phyloP scores from a whole-genome alignment of 2,797 vertebrate genomes.

The Crax fasciolata region DNA sequence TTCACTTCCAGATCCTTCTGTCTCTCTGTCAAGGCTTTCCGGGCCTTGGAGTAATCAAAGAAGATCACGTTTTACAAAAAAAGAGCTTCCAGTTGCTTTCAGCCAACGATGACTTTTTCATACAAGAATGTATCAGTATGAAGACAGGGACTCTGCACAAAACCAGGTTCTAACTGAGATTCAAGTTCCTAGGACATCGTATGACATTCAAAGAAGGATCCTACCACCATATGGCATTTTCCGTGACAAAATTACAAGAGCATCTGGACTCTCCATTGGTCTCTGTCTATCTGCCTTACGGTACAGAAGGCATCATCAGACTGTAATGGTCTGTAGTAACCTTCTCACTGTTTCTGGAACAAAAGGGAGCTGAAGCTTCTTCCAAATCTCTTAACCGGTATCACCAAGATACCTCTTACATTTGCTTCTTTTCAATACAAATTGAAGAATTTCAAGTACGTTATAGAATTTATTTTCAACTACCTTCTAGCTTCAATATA shows the following conservation, averaged over 20 bases:
- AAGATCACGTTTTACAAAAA: background rate
- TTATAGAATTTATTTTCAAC: background rate
- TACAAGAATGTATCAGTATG: background rate
- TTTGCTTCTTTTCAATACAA: background rate
- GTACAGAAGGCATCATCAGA: background rate
- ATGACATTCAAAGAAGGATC: background rate
- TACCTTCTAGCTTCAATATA: background rate
- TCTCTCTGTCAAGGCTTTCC: constrained; percentile 92
- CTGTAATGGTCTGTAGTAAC: background rate
- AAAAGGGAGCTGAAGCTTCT: background rate
- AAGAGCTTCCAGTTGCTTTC: background rate
- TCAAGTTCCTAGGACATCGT: background rate
- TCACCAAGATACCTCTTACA: background rate
- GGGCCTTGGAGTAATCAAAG: constrained; percentile 84
- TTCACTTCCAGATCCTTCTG: constrained; percentile 98
- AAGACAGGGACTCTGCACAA: background rate
- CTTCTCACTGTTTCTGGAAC: background rate
- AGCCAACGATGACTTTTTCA: background rate
- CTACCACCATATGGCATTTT: background rate
- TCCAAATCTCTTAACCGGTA: background rate
- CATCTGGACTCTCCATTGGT: background rate
- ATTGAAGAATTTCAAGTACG: background rate
- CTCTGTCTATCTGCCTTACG: background rate
- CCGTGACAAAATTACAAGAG: background rate
- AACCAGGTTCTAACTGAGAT: background rate